Conservation (phyloP, 2,888 invertebrate genomes). For the Fissipunctia ypsillon region DNA sequence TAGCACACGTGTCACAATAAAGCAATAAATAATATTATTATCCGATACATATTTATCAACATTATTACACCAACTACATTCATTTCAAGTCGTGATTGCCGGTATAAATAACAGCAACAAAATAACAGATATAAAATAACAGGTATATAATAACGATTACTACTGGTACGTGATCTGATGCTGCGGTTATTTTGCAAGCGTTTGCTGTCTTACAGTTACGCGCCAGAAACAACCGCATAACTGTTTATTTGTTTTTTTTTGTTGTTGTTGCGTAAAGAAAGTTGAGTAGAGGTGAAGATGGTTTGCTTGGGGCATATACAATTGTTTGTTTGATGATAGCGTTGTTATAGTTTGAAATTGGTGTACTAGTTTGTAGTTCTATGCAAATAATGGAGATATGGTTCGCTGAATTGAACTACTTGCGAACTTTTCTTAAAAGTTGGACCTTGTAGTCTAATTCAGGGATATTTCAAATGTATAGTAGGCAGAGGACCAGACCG, state of each 20-base stretch:
- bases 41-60: conserved; percentile 15
- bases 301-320: background rate
- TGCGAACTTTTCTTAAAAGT: background rate
- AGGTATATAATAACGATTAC: conserved; percentile 37
- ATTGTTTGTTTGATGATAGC: conserved; percentile 8
- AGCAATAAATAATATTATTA: conserved; percentile 5
- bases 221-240: conserved; percentile 53
- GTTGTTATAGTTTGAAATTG: background rate
- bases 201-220: conserved; percentile 60
- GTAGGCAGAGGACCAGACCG: too few species aligned
- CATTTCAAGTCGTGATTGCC: conserved; percentile 12
- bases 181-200: conserved; percentile 62
- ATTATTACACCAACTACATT: conserved; percentile 6
- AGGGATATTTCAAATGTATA: background rate
- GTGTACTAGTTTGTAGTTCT: background rate
- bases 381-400: background rate
- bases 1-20: background rate
- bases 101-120: conserved; percentile 42
- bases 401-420: background rate
- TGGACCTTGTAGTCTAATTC: background rate
- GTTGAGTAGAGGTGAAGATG: conserved; percentile 45
- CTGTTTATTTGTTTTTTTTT: conserved; percentile 57
- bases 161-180: conserved; percentile 56
- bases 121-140: conserved; percentile 36
- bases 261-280: conserved; percentile 47